Conservation (phyloP, 2,888 invertebrate genomes). For the Agrilus mali region DNA sequence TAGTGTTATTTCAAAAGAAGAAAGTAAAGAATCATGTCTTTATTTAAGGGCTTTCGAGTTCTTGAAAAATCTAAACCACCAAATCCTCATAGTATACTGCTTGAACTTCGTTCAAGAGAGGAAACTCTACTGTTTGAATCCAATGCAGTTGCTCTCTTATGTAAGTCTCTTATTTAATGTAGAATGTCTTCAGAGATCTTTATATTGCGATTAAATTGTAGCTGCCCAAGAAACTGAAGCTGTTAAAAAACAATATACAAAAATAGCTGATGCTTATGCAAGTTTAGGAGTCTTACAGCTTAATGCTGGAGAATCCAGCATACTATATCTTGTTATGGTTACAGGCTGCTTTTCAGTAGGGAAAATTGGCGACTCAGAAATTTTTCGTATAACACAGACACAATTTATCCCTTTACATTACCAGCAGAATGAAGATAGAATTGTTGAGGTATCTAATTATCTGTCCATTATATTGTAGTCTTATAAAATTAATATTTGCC, state of each 20-base stretch:
- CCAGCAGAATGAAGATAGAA: slow-evolving; percentile 48
- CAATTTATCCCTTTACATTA: slow-evolving; percentile 80
- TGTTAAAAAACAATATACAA: slow-evolving; percentile 78
- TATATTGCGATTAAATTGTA: slow-evolving; percentile 23
- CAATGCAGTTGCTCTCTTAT: slow-evolving; percentile 75
- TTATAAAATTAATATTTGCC: neutral
- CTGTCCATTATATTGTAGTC: neutral
- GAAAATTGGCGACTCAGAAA: slow-evolving; percentile 87
- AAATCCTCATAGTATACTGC: slow-evolving; percentile 76
- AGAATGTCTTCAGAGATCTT: slow-evolving; percentile 7
- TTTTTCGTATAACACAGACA: slow-evolving; percentile 89
- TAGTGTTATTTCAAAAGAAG: too few relatives aligned
- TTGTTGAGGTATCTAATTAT: slow-evolving; percentile 38
- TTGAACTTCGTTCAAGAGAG: slow-evolving; percentile 80
- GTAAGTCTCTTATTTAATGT: slow-evolving; percentile 36
- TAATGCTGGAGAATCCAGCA: slow-evolving; percentile 70
- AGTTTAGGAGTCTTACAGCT: slow-evolving; percentile 88
- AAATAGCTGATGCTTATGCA: slow-evolving; percentile 90
- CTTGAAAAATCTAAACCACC: slow-evolving; percentile 78
- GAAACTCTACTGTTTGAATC: slow-evolving; percentile 85
- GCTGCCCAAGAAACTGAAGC: slow-evolving; percentile 81
- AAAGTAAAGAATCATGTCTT: slow-evolving; percentile 53
- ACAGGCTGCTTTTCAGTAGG: slow-evolving; percentile 95
- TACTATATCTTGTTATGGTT: slow-evolving; percentile 83
- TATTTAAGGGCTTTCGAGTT: slow-evolving; percentile 87